These are phyloP conservation scores for Scaptomyza reducta DNA, from an alignment of 2,888 invertebrate genomes.

Conservation along the genomic window DNA sequence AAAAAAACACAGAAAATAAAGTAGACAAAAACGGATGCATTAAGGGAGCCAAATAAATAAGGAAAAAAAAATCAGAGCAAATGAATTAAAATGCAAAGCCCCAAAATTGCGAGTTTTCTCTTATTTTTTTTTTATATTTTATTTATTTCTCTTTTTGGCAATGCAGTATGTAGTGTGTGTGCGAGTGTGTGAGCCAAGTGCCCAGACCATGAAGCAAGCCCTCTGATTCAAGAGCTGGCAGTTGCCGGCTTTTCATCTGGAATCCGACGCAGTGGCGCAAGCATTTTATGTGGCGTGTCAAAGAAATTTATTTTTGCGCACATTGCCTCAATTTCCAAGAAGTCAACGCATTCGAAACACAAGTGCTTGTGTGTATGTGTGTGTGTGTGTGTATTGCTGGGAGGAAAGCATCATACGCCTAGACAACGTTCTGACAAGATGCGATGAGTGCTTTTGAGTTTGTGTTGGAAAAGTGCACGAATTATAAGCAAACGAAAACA, in stretches of 20 bases:
- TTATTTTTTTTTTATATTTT: constrained; percentile 4
- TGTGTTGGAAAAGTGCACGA: constrained; percentile 56
- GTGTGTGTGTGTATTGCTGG: neutral
- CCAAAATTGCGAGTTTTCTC: constrained; percentile 18
- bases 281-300: constrained; percentile 65
- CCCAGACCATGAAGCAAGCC: constrained; percentile 29
- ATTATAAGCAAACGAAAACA: constrained; percentile 33
- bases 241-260: constrained; percentile 35
- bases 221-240: constrained; percentile 17
- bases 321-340: constrained; percentile 59
- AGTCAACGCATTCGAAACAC: constrained; percentile 43
- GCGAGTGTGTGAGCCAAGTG: constrained; percentile 21
- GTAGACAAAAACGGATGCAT: constrained; percentile 43
- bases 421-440: constrained; percentile 45
- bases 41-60: constrained; percentile 57
- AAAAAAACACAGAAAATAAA: neutral
- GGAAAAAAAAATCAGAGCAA: constrained; percentile 52
- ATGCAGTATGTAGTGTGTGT: constrained; percentile 19
- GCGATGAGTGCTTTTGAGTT: constrained; percentile 58
- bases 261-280: constrained; percentile 24
- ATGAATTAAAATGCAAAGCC: constrained; percentile 46
- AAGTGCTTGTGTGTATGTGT: neutral
- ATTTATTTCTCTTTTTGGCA: constrained; percentile 38
- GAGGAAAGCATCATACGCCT: constrained; percentile 19
- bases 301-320: constrained; percentile 65